Percentiles rank a stretch among this genome's conserved stretches.
Evolutionary conservation across 2,888 invertebrate species (phyloP).

Genomic region (Dendrolimus pini): DNA sequence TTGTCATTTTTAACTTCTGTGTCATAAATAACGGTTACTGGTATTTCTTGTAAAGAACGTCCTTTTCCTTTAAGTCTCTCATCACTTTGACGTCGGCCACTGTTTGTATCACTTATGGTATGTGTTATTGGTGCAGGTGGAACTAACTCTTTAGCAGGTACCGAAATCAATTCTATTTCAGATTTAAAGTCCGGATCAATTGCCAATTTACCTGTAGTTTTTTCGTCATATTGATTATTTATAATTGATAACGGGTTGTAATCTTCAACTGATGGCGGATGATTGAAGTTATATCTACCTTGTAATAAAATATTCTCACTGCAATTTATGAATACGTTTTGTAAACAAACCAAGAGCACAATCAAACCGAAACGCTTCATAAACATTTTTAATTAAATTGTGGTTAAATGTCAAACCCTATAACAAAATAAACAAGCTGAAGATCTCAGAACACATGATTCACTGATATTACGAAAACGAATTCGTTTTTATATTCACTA

Average conservation of each 20-base stretch:
- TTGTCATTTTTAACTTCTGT: conserved; percentile 9
- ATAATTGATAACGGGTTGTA: conserved; percentile 21
- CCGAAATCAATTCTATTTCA: neutral
- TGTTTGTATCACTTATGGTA: conserved; percentile 11
- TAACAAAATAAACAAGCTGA: conserved; percentile 25
- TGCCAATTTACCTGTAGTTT: neutral
- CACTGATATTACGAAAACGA: conserved; percentile 27
- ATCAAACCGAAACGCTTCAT: too few species aligned
- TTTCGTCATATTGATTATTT: conserved; percentile 1
- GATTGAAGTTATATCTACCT: conserved; percentile 24
- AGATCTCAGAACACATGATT: conserved; percentile 27
- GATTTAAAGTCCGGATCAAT: conserved; percentile 2
- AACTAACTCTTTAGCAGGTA: too few species aligned
- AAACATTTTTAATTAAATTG: too few species aligned
- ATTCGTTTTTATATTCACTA: conserved; percentile 36
- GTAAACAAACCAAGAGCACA: conserved; percentile 7
- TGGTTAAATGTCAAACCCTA: conserved; percentile 11
- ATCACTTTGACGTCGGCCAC: conserved; percentile 1
- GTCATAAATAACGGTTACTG: conserved; percentile 26
- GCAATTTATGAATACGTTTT: conserved; percentile 10
- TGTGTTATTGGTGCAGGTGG: neutral
- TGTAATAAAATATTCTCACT: conserved; percentile 9
- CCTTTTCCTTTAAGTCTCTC: too few species aligned
- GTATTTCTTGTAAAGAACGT: conserved; percentile 14
- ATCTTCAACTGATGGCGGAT: conserved; percentile 32